These are phyloP conservation scores for Morbakka virulenta DNA, from an alignment of 30 jellyfish, hydroid and myxozoan species.

Conservation along the genomic window DNA sequence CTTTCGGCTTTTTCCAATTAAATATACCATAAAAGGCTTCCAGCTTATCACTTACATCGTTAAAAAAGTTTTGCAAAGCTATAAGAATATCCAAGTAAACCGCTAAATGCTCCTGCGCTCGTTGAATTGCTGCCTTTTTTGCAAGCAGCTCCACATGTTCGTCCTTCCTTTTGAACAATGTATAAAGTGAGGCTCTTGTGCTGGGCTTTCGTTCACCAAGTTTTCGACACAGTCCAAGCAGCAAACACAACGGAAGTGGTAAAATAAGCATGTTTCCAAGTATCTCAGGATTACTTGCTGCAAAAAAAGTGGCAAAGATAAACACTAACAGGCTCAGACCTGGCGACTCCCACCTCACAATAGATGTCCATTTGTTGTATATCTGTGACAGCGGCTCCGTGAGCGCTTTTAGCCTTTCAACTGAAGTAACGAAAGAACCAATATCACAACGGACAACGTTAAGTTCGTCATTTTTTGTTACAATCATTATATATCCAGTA, in stretches of 20 bases:
- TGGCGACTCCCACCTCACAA: constrained; percentile 44
- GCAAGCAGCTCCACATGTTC: constrained; percentile 66
- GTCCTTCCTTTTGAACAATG: constrained; percentile 64
- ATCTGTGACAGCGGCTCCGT: constrained; percentile 26
- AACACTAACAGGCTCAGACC: background rate
- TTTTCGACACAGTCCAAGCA: constrained; percentile 30
- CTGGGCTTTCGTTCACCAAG: constrained; percentile 46
- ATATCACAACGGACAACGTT: constrained; percentile 53
- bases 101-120: constrained; percentile 69
- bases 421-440: constrained; percentile 69
- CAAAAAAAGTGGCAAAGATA: background rate
- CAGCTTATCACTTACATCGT: constrained; percentile 24
- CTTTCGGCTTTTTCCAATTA: no score
- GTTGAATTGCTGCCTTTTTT: constrained; percentile 51
- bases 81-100: constrained; percentile 60
- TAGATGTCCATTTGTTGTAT: background rate
- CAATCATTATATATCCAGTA: no score
- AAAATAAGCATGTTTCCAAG: background rate
- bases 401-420: constrained; percentile 41
- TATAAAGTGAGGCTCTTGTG: constrained; percentile 8
- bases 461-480: background rate
- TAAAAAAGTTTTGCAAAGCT: constrained; percentile 57
- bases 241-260: constrained; percentile 60
- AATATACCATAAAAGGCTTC: constrained; percentile 47
- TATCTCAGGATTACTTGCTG: background rate